Percentiles rank a stretch among this genome's conserved stretches.
Evolutionary conservation across 2,797 vertebrate genomes (phyloP).

Genomic region (Melanotaenia maccullochi): DNA sequence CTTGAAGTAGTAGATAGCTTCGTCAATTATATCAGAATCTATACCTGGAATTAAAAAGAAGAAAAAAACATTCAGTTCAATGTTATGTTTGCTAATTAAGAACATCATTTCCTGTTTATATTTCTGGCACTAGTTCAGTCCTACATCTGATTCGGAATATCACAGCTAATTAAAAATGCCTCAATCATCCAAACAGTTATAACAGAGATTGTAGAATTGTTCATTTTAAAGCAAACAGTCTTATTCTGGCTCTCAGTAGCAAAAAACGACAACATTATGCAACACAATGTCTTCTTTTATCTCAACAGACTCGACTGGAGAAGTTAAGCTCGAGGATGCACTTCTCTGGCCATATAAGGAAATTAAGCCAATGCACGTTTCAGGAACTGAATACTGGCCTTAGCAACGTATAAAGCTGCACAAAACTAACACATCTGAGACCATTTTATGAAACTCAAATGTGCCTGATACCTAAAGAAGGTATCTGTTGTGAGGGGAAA

Average conservation of each 20-base stretch:
- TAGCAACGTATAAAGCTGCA: neutral
- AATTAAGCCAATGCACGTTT: conserved; percentile 14
- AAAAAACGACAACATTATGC: neutral
- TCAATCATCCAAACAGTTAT: neutral
- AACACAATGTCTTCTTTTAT: neutral
- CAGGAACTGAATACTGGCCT: conserved; percentile 48
- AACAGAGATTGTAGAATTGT: neutral
- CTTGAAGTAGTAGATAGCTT: conserved; percentile 99
- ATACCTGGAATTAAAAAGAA: conserved; percentile 81
- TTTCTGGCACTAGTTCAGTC: neutral
- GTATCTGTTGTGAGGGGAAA: neutral
- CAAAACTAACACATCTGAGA: neutral
- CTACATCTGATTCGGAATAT: neutral
- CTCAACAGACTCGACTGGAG: conserved; percentile 7
- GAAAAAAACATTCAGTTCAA: no score
- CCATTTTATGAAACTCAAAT: neutral
- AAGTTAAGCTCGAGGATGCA: conserved; percentile 7
- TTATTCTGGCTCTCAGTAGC: neutral
- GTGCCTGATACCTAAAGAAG: fast-evolving
- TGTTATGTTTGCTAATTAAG: neutral
- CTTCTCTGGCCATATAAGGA: conserved; percentile 69
- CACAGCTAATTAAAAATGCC: neutral
- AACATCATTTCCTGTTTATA: conserved; percentile 27
- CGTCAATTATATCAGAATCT: conserved; percentile 95
- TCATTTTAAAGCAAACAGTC: neutral